Evolutionary conservation across 2,113 vertebrate species (phyloP), one percentile per base, ranked within the genome.

Genomic region (Lophochroa leadbeateri): DNA sequence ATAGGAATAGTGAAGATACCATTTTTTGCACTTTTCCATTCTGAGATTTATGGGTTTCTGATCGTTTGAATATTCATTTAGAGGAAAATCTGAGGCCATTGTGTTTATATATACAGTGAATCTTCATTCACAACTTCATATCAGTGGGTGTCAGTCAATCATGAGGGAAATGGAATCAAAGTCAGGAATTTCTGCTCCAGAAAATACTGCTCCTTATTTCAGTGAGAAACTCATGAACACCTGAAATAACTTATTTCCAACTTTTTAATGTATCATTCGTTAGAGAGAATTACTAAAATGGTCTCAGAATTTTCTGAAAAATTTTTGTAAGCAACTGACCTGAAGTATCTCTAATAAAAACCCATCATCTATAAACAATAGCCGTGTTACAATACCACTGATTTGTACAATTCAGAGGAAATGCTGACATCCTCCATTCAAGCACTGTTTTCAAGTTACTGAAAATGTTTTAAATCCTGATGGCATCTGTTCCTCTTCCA

Each of bases 321-420:
- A 64, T 29, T 55, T 78, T 87, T 87, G n/a, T 49, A 90, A 82
- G 33, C 31, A 49, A 88, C 46, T 83, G 86, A 94, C 80, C 80
- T 91, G 75, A 91, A 84, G 52, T 86, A 68, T 78, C 39, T 55
- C 33, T 81, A 57, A 93, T 74, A 76, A 57, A 86, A 85, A 57
- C 60, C 13, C 46, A 13, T 37, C 3, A 49, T 70, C 71, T 83
- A 39, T 78, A 64, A 93, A 94, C 68, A 93, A 86, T 69, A 79
- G 31, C 24, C n/a, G 47, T 29, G 23, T 64, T 90, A 92, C 86
- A 90, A 88, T 94, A 41, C n/a, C 44, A 88, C 76, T 94, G 86
- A 95, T 95, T 94, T 89, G 19, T 78, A 72, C 84, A 86, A 92
- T 90, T 91, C 57, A 89, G 83, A 88, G 72, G 83, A 96, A 95